phyloP scores from a whole-genome alignment of 2,113 vertebrate species.

The Apodemus speciosus region DNA sequence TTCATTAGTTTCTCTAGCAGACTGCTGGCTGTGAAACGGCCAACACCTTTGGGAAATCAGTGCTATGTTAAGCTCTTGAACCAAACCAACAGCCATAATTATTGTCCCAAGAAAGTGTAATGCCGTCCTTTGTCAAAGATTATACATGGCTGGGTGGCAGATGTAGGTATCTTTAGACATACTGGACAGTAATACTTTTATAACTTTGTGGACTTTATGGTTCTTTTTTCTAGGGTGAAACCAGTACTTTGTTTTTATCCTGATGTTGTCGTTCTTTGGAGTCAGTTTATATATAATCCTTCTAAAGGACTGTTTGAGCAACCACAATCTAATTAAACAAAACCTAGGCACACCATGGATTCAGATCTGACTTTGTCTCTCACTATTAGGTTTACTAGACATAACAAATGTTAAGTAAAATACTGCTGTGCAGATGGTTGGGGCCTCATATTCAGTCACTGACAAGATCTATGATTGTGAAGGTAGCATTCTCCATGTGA shows the following conservation, averaged over 20 bases:
- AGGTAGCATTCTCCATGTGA: too few relatives aligned
- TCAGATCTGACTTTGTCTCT: conserved; percentile 15
- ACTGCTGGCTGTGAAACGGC: conserved; percentile 34
- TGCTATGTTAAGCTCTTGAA: conserved; percentile 65
- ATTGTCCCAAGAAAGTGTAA: not conserved
- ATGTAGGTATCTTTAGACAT: not conserved
- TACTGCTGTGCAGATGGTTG: rapidly evolving
- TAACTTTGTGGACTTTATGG: not conserved
- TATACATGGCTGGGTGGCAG: not conserved
- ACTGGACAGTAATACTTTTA: not conserved
- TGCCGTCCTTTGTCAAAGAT: not conserved
- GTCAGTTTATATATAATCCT: conserved; percentile 36
- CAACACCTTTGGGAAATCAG: not conserved
- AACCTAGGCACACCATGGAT: conserved; percentile 30
- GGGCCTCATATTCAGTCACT: not conserved
- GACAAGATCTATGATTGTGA: too few relatives aligned
- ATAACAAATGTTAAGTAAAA: not conserved
- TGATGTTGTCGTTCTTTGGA: conserved; percentile 7
- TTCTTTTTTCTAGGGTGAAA: not conserved
- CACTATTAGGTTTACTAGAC: not conserved
- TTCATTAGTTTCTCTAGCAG: conserved; percentile 24
- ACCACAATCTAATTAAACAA: conserved; percentile 29
- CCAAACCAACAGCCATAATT: conserved; percentile 64
- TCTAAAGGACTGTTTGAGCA: conserved; percentile 23
- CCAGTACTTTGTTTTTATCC: conserved; percentile 15